Evolutionary conservation across 2,888 invertebrate genomes (phyloP), one percentile per base, ranked within the genome.

Genomic region (Notodonta ziczac): DNA sequence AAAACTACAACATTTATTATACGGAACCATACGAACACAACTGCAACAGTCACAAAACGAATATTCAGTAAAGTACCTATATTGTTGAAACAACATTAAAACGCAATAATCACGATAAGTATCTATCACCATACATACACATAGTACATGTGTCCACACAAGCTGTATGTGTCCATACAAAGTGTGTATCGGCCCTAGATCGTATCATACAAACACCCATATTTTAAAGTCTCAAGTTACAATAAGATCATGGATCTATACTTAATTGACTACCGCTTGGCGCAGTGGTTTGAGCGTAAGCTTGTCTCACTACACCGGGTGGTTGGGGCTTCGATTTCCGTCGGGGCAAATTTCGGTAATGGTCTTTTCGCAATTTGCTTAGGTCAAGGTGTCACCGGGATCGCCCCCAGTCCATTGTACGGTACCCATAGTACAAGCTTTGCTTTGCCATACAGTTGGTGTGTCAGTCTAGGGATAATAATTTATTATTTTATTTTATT

Each of bases 191-290:
- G 53, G 8, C 53, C 13, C 5, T 24, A 53, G 53, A 53, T 53
- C 16, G 32, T 53, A 53, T 53, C 53, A 12, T n/a, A 10, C 1
- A 10, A 9, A 1, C 52, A 9, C 32, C 35, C 35, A 35, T 53
- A 53, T 53, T 35, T 53, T 35, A 32, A 35, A 53, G 52, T 35
- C 13, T 53, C 53, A 16, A 13, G 13, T 53, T 53, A 53, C 53
- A 35, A 35, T 5, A 53, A 10, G 42, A 10, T 42, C 42, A 10
- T 42, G 4, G 42, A 1, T 0, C 42, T 10, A 2, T 42, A 42
- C 10, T 42, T 10, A 42, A 42, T 10, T 42, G 42, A 42, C 12
- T 2, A 9, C 35, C 35, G 24, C 24, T 24, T 24, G 24, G 24
- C 24, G 24, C 24, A 24, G 2, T 1, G 24, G 24, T 24, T 24